Conservation (phyloP, 2,113 vertebrate species). For the Mohoua ochrocephala region DNA sequence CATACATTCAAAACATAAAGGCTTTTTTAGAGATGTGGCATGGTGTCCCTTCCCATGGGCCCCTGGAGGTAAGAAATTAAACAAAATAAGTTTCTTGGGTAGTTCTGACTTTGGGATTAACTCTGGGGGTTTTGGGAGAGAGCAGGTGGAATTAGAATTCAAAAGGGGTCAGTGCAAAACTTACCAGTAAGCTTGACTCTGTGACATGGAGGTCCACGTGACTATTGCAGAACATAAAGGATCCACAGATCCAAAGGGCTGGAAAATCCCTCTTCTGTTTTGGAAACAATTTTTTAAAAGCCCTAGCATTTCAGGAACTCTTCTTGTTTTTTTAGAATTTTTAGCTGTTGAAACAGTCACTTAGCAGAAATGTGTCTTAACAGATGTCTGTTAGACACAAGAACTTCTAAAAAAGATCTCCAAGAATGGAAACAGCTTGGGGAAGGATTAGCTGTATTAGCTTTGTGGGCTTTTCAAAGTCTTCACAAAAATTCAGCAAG, state of each 20-base stretch:
- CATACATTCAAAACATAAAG: not conserved
- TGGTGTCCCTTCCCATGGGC: not conserved
- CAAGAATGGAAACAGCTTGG: not conserved
- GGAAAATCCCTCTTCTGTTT: not conserved
- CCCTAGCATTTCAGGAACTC: not conserved
- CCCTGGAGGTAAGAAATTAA: not conserved
- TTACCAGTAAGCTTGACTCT: not conserved
- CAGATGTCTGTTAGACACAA: not conserved
- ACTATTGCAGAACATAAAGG: not conserved
- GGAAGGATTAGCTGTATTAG: not conserved
- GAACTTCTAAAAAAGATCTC: not conserved
- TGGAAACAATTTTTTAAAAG: not conserved
- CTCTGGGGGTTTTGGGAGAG: not conserved
- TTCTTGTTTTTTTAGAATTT: not conserved
- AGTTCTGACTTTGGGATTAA: not conserved
- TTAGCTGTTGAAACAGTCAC: not conserved
- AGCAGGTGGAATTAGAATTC: not conserved
- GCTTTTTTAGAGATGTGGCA: not conserved
- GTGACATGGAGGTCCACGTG: not conserved
- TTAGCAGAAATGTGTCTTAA: not conserved
- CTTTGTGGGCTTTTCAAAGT: not conserved
- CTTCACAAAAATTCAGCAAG: not conserved
- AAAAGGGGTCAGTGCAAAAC: not conserved
- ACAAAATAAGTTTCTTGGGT: not conserved
- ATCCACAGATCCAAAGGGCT: not conserved